Base-by-base conservation (phyloP, 2,797 vertebrate species). In the Jordanella pulchra region DNA sequence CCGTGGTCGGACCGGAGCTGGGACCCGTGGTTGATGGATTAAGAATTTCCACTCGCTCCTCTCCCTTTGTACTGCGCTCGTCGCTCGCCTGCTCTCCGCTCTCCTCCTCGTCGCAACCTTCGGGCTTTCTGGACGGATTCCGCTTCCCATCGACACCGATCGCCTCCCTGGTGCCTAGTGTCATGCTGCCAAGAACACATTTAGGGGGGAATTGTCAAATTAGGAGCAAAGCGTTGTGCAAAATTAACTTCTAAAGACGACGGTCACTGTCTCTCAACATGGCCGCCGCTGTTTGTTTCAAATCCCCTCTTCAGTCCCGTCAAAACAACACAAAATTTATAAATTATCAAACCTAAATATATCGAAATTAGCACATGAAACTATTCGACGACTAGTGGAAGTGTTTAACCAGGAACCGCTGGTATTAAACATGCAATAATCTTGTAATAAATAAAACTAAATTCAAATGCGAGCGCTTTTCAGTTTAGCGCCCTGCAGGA, bases 241-340 rank as follows among this genome's bases (percentile, higher is more conserved):
- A 90, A 93, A 94, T 93, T 84, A 95, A 95, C 93, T 96, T 95
- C 90, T 92, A 90, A 92, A 95, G 87, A 93, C 94, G 94, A 94
- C 94, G 93, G 91, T 93, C 87, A 87, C 89, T 92, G 93, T 94
- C 95, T 95, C 96, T 96, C 97, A 99, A 99, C 97, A 99, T 99
- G 98, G 98, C 98, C 96, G 98, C 97, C 98, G 96, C 97, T 98
- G 98, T 98, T 99, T 98, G 96, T 97, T 95, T 96, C 97, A 96
- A 96, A 96, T 97, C 96, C 96, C 95, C 94, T 93, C 94, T 94
- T 94, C 94, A 76, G 96, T 97, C 96, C 97, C 95, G 95, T 95
- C 94, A 93, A 94, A 95, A 94, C 93, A 95, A 94, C 93, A 93
- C 90, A 91, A 88, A 94, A 92, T 88, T 89, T 79, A 86, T 76